Evolutionary conservation across 2,888 invertebrate genomes (phyloP), one percentile per base, ranked within the genome.

Genomic region (Cetonia aurata): DNA sequence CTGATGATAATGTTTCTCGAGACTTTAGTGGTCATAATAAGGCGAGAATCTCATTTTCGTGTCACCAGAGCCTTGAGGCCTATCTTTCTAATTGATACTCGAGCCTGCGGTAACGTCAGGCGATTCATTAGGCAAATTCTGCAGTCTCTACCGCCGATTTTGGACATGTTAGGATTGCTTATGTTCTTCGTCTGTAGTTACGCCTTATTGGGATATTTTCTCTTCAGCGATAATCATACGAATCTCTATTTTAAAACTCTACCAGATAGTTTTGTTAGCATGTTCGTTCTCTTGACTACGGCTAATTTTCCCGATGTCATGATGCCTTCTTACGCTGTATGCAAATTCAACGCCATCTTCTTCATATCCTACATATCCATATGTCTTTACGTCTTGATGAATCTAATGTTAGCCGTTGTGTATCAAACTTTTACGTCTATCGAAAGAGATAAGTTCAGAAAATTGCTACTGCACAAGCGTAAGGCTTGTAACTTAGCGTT

Each of bases 291-390:
- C 68, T 87, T 96, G n/a, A 96, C 96, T 0, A 95, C 95, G 10
- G 95, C 96, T 71, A 96, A 96, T 85, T 96, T 92, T 85, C 96
- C 96, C 2, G 96, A 96, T 83, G 94, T 96, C 17, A 96, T 96
- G 96, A 95, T 96, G 95, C 94, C 93, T 4, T 92, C 95, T 0
- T 96, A 95, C 82, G 90, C 92, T 25, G 88, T 88, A 78, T 92
- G 91, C 44, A 92, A 91, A 81, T 94, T 92, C 91, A 92, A 92
- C 79, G 92, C 93, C n/a, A 85, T 94, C 70, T 96, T 95, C 86
- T 96, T 96, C 85, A 91, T 96, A 72, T 89, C 92, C 6, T 96
- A 95, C 84, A 90, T 96, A 75, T 91, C 92, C 74, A 92, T 93
- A 42, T 94, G 94, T 31, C 70, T 77, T 6, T 77, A 77, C 69